These are phyloP conservation scores for Calephelis virginiensis DNA, from an alignment of 1,140 invertebrate species.

Conservation along the genomic window DNA sequence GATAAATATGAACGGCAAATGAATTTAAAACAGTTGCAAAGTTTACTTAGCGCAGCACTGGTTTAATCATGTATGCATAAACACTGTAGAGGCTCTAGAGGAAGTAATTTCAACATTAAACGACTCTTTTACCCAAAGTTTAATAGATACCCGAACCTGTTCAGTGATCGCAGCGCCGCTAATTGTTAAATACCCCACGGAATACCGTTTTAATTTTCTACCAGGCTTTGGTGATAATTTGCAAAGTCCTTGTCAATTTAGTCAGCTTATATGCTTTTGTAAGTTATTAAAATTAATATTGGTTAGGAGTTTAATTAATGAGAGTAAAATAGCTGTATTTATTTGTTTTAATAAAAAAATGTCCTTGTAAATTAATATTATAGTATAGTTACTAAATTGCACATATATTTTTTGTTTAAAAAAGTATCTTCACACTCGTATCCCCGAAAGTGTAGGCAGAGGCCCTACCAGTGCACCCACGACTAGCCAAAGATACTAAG, in stretches of 20 bases:
- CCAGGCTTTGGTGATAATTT: conserved; percentile 8
- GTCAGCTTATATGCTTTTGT: neutral
- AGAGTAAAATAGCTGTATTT: no score
- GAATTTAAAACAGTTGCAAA: neutral
- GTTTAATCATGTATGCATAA: conserved; percentile 8
- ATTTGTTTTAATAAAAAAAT: neutral
- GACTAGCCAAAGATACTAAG: no score
- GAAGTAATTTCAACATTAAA: conserved; percentile 11
- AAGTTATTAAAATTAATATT: conserved; percentile 1
- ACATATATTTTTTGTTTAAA: no score
- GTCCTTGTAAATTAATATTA: neutral
- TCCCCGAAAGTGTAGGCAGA: no score
- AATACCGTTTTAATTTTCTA: conserved; percentile 16
- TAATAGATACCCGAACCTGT: conserved; percentile 16
- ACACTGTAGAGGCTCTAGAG: neutral
- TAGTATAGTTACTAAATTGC: no score
- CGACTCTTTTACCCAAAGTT: conserved; percentile 8
- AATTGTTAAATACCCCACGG: conserved; percentile 14
- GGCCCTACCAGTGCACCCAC: no score
- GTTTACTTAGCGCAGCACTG: neutral
- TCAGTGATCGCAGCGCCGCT: conserved; percentile 10
- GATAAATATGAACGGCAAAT: neutral
- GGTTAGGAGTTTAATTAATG: neutral
- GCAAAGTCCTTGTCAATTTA: conserved; percentile 13
- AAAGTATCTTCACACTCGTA: no score